A percentile compares a stretch with the other conserved stretches of the same genome.
phyloP scores from a whole-genome alignment of 2,888 invertebrate species.

The Criorhina ranunculi region DNA sequence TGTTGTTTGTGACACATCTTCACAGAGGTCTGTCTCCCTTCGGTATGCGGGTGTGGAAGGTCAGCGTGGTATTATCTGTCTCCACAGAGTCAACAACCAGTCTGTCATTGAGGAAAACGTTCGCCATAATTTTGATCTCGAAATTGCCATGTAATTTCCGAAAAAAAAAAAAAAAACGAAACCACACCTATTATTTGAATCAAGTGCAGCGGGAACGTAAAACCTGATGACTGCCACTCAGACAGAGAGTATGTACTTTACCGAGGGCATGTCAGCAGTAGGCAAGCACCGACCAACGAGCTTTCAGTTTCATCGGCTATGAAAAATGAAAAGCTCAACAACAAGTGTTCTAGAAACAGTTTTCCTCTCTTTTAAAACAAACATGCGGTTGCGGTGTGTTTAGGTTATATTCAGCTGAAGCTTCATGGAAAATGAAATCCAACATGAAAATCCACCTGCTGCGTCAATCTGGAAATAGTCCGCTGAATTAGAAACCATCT shows the following conservation, averaged over 20 bases:
- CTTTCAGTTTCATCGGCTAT: neutral
- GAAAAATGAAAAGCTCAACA: neutral
- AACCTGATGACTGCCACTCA: neutral
- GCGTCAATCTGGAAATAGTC: slow-evolving; percentile 71
- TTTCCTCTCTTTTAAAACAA: neutral
- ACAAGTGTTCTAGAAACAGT: neutral
- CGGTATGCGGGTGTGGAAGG: slow-evolving; percentile 66
- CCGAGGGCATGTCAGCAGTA: neutral
- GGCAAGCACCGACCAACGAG: no score
- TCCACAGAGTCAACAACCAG: slow-evolving; percentile 54
- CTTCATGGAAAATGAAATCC: slow-evolving; percentile 36
- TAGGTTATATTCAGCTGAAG: neutral
- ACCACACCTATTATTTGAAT: slow-evolving; percentile 5
- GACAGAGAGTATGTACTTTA: neutral
- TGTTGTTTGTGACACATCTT: slow-evolving; percentile 64
- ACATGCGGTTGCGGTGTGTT: neutral
- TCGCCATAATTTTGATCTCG: neutral
- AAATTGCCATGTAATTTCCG: slow-evolving; percentile 3
- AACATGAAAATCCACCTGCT: slow-evolving; percentile 72
- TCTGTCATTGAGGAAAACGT: slow-evolving; percentile 33
- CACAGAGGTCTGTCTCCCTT: slow-evolving; percentile 31
- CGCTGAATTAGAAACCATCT: slow-evolving; percentile 65
- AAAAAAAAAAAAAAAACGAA: slow-evolving; percentile 1
- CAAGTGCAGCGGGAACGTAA: slow-evolving; percentile 51
- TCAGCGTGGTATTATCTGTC: slow-evolving; percentile 42